Percentiles rank a stretch among this genome's conserved stretches.
phyloP scores from a whole-genome alignment of 2,113 vertebrate species.

The Festucalex cinctus region DNA sequence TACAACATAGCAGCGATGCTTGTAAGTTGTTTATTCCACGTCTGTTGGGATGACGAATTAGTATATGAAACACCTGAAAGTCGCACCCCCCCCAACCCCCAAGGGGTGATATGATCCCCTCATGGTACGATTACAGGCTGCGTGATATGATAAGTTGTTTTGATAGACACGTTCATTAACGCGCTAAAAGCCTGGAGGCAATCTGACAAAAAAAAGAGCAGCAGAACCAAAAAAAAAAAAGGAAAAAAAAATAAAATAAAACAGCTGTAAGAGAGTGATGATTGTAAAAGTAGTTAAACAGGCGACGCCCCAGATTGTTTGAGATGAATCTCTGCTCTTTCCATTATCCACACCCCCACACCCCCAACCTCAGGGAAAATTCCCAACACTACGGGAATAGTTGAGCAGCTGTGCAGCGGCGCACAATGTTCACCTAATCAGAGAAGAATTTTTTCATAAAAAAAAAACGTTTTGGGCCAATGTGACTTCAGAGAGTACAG shows the following conservation, averaged over 20 bases:
- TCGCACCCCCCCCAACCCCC: neutral
- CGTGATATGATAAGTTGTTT: constrained; percentile 21
- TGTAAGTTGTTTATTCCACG: constrained; percentile 19
- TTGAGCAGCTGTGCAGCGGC: constrained; percentile 10
- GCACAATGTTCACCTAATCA: constrained; percentile 25
- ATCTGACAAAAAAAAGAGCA: constrained; percentile 1
- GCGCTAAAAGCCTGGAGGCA: constrained; percentile 6
- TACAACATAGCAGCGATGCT: constrained; percentile 6
- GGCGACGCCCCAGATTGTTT: constrained; percentile 8
- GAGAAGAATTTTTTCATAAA: constrained; percentile 23
- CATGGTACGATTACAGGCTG: neutral
- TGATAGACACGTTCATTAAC: constrained; percentile 24
- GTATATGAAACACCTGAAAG: neutral
- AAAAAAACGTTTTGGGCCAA: constrained; percentile 7
- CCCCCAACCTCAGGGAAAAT: neutral
- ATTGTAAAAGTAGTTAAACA: constrained; percentile 1
- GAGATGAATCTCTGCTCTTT: neutral
- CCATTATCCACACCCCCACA: neutral
- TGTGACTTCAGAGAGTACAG: constrained; percentile 15
- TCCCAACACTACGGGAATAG: neutral
- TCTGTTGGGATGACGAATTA: constrained; percentile 6
- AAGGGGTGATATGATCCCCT: neutral
- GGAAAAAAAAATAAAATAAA: constrained; percentile 27
- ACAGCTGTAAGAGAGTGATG: constrained; percentile 7
- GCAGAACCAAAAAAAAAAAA: constrained; percentile 12